These are phyloP conservation scores for Melipona quadrifasciata DNA, from an alignment of 1,140 invertebrate species.

Conservation along the genomic window DNA sequence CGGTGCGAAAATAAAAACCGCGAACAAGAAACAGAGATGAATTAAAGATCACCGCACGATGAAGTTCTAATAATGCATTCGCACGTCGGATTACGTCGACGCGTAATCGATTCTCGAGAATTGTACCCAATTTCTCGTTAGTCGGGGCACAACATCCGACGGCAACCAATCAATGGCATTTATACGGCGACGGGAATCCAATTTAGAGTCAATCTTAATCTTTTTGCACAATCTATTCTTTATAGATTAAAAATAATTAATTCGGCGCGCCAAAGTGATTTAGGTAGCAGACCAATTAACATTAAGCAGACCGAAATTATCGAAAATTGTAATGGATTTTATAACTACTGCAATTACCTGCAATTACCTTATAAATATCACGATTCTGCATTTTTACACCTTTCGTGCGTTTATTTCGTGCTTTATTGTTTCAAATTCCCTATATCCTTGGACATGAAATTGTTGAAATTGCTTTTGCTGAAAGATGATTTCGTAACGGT, in stretches of 20 bases:
- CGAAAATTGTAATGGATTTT: background rate
- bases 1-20: background rate
- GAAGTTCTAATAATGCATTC: no score
- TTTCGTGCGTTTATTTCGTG: background rate
- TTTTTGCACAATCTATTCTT: fast-evolving
- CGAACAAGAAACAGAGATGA: background rate
- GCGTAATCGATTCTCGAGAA: background rate
- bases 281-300: slow-evolving; percentile 5
- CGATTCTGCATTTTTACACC: background rate
- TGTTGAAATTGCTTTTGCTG: slow-evolving; percentile 32
- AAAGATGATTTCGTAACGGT: slow-evolving; percentile 32
- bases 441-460: slow-evolving; percentile 11
- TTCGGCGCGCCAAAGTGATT: background rate
- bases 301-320: background rate
- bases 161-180: slow-evolving; percentile 1
- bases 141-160: slow-evolving; percentile 15
- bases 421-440: slow-evolving; percentile 9
- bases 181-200: no score
- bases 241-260: background rate
- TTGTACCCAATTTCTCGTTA: background rate
- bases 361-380: slow-evolving; percentile 22
- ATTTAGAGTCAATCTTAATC: no score
- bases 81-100: no score
- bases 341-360: background rate
- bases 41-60: slow-evolving; percentile 15